Evolutionary conservation across 2,888 invertebrate species (phyloP).

Genomic region (Sisyra nigra): DNA sequence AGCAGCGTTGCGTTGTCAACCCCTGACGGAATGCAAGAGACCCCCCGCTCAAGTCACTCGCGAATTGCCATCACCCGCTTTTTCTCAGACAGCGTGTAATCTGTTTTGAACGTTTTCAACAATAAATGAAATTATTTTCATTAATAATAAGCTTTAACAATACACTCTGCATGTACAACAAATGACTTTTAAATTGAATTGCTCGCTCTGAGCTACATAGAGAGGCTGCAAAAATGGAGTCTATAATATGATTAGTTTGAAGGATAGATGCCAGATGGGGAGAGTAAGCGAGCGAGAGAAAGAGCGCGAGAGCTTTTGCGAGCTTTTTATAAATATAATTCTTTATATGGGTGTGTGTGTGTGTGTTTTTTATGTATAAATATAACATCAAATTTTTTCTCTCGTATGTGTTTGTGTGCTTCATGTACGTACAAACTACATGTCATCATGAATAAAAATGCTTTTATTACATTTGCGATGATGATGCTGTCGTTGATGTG

Average conservation of each 20-base stretch:
- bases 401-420: too few relatives aligned
- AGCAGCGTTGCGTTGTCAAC: too few relatives aligned
- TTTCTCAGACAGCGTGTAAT: too few relatives aligned
- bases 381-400: too few relatives aligned
- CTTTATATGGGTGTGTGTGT: too few relatives aligned
- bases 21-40: too few relatives aligned
- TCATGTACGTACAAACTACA: too few relatives aligned
- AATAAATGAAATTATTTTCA: conserved; percentile 30
- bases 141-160: conserved; percentile 29
- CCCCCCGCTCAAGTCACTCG: too few relatives aligned
- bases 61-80: too few relatives aligned
- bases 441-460: conserved; percentile 3
- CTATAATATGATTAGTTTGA: conserved; percentile 44
- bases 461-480: conserved; percentile 3
- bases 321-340: too few relatives aligned
- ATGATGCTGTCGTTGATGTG: background rate
- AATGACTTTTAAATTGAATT: conserved; percentile 55
- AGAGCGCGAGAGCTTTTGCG: too few relatives aligned
- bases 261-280: conserved; percentile 28
- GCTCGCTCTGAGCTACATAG: conserved; percentile 25
- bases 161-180: conserved; percentile 31
- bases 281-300: background rate
- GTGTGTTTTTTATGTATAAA: too few relatives aligned
- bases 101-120: conserved; percentile 19
- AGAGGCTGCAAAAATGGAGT: conserved; percentile 42